Conservation (phyloP, 2,888 invertebrate species). For the Caradrina clavipalpis region DNA sequence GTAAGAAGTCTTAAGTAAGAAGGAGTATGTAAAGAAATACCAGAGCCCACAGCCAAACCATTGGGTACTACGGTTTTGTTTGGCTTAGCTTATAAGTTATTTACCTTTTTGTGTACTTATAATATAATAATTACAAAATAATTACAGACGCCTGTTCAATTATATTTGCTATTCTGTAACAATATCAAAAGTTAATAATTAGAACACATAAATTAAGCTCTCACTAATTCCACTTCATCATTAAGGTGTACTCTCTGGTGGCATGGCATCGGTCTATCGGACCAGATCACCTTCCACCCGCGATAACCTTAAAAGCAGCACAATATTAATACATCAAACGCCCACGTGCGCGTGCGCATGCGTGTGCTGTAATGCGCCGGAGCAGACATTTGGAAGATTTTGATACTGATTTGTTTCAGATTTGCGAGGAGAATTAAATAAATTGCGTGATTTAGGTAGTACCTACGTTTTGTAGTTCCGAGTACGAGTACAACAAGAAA, state of each 20-base stretch:
- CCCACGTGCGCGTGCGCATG: slow-evolving; percentile 76
- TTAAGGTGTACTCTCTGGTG: slow-evolving; percentile 73
- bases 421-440: slow-evolving; percentile 31
- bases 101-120: too few species aligned
- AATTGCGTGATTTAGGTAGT: slow-evolving; percentile 13
- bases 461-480: too few species aligned
- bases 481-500: too few species aligned
- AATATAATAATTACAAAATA: too few species aligned
- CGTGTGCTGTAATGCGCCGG: slow-evolving; percentile 27
- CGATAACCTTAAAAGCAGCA: slow-evolving; percentile 90
- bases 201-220: not conserved
- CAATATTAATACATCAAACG: slow-evolving; percentile 90
- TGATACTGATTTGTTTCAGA: slow-evolving; percentile 39
- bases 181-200: not conserved
- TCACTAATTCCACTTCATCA: slow-evolving; percentile 41
- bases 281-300: slow-evolving; percentile 90
- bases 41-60: too few species aligned
- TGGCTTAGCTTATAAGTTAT: too few species aligned
- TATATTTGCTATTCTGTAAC: too few species aligned
- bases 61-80: too few species aligned
- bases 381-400: slow-evolving; percentile 39
- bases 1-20: too few species aligned
- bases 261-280: slow-evolving; percentile 88
- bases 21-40: too few species aligned
- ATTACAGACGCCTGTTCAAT: too few species aligned